Base-by-base conservation (phyloP, 2,797 vertebrate genomes). In the Benthosema pterotum region DNA sequence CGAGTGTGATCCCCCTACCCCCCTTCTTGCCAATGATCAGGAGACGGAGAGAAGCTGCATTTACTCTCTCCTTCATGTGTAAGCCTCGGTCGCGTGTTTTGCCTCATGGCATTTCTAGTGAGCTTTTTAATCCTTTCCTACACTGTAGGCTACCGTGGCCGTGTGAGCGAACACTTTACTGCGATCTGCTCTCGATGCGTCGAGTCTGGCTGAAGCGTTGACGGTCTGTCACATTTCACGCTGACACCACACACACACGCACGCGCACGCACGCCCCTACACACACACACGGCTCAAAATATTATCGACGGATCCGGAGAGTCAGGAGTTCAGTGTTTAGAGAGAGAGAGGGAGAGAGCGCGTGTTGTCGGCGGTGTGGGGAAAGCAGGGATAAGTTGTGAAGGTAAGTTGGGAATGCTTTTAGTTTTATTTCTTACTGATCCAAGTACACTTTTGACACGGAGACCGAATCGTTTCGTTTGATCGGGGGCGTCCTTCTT, bases 211-310 rank as follows among this genome's bases (percentile, higher is more conserved):
- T 77, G 71, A 73, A 83, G 74, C 88, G 77, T 84, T 91, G 92
- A 92, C 89, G 84, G 88, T 90, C 89, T 93, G 90, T 92, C 92
- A 93, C 91, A 91, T 91, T 92, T 91, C 90, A 91, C 90, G 89
- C 87, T 87, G 91, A 91, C 90, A 89, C 85, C 71, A 25, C 22
- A 82, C 79, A 38, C 32, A 2, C 32, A 57, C 8, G 1, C 32
- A 8, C 32, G 32, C 32, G 32, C 32, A 8, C 32, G 4, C 28
- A 7, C 5, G 7, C 32, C 8, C 76, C n/a, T 67, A 61, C 71
- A 61, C 43, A 82, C 80, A 70, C 79, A 79, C 51, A 74, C 63
- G 72, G 73, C 85, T 79, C 83, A 70, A 77, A 69, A 78, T 82
- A 90, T 82, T 76, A 79, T 73, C 89, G 71, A 87, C 76, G 72